These are phyloP conservation scores for Leptopterna dolabrata DNA, from an alignment of 2,888 invertebrate genomes.

Conservation along the genomic window DNA sequence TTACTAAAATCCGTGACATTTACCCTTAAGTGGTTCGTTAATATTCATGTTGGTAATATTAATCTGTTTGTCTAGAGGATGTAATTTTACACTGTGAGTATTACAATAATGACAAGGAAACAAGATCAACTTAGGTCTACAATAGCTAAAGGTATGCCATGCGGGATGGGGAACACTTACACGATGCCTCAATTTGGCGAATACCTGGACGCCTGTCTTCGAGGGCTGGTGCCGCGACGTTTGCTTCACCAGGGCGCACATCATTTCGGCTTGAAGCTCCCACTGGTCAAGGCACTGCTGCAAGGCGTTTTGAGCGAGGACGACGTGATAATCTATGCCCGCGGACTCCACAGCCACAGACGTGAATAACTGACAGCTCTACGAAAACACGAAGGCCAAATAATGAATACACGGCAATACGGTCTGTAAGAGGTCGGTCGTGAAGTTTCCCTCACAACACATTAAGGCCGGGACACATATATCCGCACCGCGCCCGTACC, in stretches of 20 bases:
- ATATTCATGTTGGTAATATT: too few relatives aligned
- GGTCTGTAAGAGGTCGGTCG: too few relatives aligned
- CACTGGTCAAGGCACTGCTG: slow-evolving; percentile 90
- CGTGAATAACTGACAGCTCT: slow-evolving; percentile 96
- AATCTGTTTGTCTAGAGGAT: too few relatives aligned
- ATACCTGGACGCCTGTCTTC: slow-evolving; percentile 86
- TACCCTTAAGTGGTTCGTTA: too few relatives aligned
- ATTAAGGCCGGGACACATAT: too few relatives aligned
- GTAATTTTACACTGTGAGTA: too few relatives aligned
- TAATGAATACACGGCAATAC: too few relatives aligned
- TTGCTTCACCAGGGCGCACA: slow-evolving; percentile 91
- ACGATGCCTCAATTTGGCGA: slow-evolving; percentile 71
- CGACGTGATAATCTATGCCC: slow-evolving; percentile 97
- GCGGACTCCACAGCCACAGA: slow-evolving; percentile 95
- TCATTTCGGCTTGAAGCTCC: slow-evolving; percentile 93
- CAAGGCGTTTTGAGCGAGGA: slow-evolving; percentile 94
- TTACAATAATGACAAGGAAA: neutral
- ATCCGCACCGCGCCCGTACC: too few relatives aligned
- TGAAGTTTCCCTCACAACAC: too few relatives aligned
- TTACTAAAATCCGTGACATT: too few relatives aligned
- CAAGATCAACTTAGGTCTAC: slow-evolving; percentile 5
- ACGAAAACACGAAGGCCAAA: slow-evolving; percentile 62
- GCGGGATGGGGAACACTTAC: slow-evolving; percentile 66
- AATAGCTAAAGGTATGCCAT: slow-evolving; percentile 58
- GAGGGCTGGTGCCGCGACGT: slow-evolving; percentile 87